These are phyloP conservation scores for Triops longicaudatus DNA, from an alignment of 1,140 invertebrate genomes.

Conservation along the genomic window DNA sequence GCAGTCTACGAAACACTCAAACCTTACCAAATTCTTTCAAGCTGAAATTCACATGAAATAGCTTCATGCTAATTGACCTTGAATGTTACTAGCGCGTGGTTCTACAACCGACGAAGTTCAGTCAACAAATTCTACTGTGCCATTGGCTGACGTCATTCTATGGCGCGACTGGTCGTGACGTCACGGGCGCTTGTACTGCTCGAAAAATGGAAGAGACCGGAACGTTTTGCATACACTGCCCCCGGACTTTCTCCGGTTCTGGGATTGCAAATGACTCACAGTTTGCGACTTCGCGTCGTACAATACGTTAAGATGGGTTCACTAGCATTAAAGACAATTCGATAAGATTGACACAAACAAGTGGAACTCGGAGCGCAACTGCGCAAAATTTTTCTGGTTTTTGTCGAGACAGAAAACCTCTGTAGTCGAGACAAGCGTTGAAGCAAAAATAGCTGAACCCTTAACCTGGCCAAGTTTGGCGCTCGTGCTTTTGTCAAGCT, in stretches of 20 bases:
- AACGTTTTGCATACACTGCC: neutral
- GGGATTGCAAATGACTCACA: neutral
- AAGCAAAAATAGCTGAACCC: neutral
- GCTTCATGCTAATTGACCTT: neutral
- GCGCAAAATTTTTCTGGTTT: too few relatives aligned
- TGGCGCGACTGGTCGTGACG: neutral
- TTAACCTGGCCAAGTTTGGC: neutral
- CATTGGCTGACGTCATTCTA: neutral
- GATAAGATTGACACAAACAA: too few relatives aligned
- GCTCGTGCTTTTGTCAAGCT: neutral
- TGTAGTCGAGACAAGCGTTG: neutral
- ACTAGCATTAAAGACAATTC: too few relatives aligned
- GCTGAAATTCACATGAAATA: neutral
- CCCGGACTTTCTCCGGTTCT: neutral
- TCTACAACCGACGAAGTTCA: neutral
- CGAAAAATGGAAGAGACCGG: neutral
- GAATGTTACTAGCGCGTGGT: neutral
- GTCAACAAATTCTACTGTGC: neutral
- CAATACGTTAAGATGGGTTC: too few relatives aligned
- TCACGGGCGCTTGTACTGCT: neutral
- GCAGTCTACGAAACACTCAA: too few relatives aligned
- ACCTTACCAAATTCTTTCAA: too few relatives aligned
- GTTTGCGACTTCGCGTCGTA: too few relatives aligned
- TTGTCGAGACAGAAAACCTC: too few relatives aligned
- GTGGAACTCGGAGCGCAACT: too few relatives aligned